Base-by-base conservation (phyloP, 2,888 invertebrate species). In the Caenorhabditis becei region DNA sequence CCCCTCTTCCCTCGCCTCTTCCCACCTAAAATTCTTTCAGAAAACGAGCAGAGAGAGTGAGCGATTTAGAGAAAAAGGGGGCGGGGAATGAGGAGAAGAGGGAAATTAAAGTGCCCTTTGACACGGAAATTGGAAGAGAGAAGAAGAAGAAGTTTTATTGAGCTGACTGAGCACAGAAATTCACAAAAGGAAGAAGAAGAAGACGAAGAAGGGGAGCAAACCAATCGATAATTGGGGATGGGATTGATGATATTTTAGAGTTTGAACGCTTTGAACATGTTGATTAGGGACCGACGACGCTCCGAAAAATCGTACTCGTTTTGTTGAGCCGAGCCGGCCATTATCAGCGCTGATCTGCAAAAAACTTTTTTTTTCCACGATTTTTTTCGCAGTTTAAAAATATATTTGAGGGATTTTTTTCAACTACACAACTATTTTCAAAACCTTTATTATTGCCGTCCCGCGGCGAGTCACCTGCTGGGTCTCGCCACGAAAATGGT, bases 261-360 rank as follows among this genome's bases (percentile, higher is more conserved):
- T 62, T 80, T 81, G 71, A 87, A 87, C n/a, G 80, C 80, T 23
- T 82, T 72, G 59, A 87, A 87, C 83, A 86, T 83, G 49, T 87
- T 86, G 83, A 87, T 85, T 4, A 87, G 82, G 7, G 85, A 85
- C 20, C 78, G 74, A n/a, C 83, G 70, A 35, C 86, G 71, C 35
- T 81, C 80, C 47, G 78, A 51, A 26, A 75, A 74, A 24, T 80
- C 77, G 70, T 58, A 65, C 47, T 77, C 63, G 53, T 70, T 74
- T 16, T 78, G 77, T 28, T 83, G 62, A 1, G 79, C 84, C 3
- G 85, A 85, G 35, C 83, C 83, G 20, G 86, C 86, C 86, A 86
- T 85, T 14, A 87, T 83, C 23, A 86, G 58, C 3, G 87, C 87
- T 4, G 87, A 87, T 75, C 85, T 85, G 72, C 14, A 82, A 81